Percentiles rank a stretch among this genome's conserved stretches.
Conservation (phyloP, 2,888 invertebrate genomes). For the Brachylomia viminalis region DNA sequence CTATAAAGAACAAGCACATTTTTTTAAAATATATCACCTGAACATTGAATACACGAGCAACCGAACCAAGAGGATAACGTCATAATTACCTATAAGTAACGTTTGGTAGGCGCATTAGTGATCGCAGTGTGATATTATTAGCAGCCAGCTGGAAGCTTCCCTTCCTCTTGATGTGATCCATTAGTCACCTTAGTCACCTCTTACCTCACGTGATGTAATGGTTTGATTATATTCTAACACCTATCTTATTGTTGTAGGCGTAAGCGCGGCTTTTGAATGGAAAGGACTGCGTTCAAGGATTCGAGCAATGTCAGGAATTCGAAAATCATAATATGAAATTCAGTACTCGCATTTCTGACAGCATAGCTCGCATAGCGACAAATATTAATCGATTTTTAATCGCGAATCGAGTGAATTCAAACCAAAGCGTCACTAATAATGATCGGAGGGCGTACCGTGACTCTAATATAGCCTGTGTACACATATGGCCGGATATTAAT, state of each 20-base stretch:
- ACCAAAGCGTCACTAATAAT: conserved; percentile 73
- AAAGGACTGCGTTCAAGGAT: background rate
- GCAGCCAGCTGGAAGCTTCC: conserved; percentile 34
- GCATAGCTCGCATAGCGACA: conserved; percentile 53
- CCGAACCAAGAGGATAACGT: background rate
- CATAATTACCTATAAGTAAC: conserved; percentile 8
- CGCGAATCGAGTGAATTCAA: conserved; percentile 62
- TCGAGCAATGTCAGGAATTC: background rate
- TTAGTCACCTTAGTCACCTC: conserved; percentile 39
- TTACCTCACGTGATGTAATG: conserved; percentile 3
- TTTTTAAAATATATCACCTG: no score
- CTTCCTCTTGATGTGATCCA: conserved; percentile 40
- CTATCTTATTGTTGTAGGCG: background rate
- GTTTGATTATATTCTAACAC: conserved; percentile 10
- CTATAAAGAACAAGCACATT: no score
- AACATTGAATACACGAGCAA: background rate
- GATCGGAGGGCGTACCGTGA: conserved; percentile 69
- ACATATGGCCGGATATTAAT: conserved; percentile 84
- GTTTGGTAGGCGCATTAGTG: conserved; percentile 37
- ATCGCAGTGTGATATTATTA: conserved; percentile 38
- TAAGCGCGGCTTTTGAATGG: background rate
- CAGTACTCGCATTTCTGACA: conserved; percentile 7
- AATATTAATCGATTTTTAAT: conserved; percentile 77
- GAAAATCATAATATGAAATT: conserved; percentile 24
- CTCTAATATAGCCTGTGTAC: conserved; percentile 70